These are phyloP conservation scores for Melitaea cinxia DNA, from an alignment of 1,140 invertebrate genomes.

Conservation along the genomic window DNA sequence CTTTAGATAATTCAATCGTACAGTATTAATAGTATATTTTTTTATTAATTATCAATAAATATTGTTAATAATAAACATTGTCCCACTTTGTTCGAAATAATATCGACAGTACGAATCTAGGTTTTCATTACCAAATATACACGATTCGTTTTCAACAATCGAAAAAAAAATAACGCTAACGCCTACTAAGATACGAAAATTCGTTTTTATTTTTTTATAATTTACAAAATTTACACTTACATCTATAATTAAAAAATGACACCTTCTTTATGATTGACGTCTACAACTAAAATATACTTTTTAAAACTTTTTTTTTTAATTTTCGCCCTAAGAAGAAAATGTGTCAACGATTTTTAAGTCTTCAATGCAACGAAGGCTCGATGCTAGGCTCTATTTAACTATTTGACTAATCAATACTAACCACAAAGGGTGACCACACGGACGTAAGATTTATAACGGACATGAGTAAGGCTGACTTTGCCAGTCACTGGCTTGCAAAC, in stretches of 20 bases:
- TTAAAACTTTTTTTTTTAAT: slow-evolving; percentile 6
- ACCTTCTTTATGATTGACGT: background rate
- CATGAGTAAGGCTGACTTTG: no score
- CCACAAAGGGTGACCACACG: background rate
- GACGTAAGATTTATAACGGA: background rate
- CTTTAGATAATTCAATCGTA: slow-evolving; percentile 21
- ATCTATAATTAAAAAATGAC: slow-evolving; percentile 7
- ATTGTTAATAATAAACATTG: slow-evolving; percentile 29
- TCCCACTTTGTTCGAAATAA: slow-evolving; percentile 37
- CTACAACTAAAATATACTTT: slow-evolving; percentile 5
- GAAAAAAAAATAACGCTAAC: slow-evolving; percentile 18
- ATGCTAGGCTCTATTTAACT: no score
- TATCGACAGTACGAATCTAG: slow-evolving; percentile 8
- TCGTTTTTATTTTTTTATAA: slow-evolving; percentile 18
- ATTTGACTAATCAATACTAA: background rate
- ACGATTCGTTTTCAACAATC: slow-evolving; percentile 9
- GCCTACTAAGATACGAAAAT: slow-evolving; percentile 1
- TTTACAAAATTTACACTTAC: slow-evolving; percentile 39
- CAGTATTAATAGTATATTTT: background rate
- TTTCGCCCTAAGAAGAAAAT: background rate
- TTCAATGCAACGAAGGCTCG: background rate
- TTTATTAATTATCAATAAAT: slow-evolving; percentile 16
- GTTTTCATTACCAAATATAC: slow-evolving; percentile 25
- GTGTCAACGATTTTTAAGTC: slow-evolving; percentile 1
- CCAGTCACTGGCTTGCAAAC: no score